Conservation (phyloP, 2,888 invertebrate genomes). For the Hybos culiciformis region DNA sequence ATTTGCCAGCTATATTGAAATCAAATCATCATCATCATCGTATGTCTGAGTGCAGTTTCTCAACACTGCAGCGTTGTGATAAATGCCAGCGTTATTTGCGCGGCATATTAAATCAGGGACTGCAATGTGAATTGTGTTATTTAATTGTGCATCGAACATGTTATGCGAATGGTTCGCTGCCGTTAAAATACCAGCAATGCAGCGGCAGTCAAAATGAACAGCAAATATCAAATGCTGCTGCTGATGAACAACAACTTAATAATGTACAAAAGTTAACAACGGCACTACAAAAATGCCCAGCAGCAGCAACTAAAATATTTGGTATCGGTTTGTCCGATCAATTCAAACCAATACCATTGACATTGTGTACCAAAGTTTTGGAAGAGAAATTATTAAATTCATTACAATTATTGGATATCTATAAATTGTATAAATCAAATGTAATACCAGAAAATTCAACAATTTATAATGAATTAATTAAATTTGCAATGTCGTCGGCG, state of each 20-base stretch:
- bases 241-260: neutral
- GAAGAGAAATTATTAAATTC: conserved; percentile 35
- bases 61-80: conserved; percentile 52
- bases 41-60: conserved; percentile 48
- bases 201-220: neutral
- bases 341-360: conserved; percentile 47
- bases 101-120: conserved; percentile 55
- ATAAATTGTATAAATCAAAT: conserved; percentile 43
- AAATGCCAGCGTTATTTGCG: conserved; percentile 58
- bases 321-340: conserved; percentile 49
- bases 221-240: neutral
- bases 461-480: conserved; percentile 36
- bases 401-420: conserved; percentile 41
- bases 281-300: neutral
- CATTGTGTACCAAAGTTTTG: conserved; percentile 45
- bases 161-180: conserved; percentile 48
- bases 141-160: conserved; percentile 57
- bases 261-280: neutral
- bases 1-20: too few relatives aligned
- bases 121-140: conserved; percentile 57
- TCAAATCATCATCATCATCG: neutral
- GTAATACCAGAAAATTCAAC: conserved; percentile 43
- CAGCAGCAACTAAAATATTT: conserved; percentile 36
- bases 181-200: too few relatives aligned
- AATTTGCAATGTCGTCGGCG: conserved; percentile 5